phyloP scores from a whole-genome alignment of 2,113 vertebrate genomes.

The Carlito syrichta region DNA sequence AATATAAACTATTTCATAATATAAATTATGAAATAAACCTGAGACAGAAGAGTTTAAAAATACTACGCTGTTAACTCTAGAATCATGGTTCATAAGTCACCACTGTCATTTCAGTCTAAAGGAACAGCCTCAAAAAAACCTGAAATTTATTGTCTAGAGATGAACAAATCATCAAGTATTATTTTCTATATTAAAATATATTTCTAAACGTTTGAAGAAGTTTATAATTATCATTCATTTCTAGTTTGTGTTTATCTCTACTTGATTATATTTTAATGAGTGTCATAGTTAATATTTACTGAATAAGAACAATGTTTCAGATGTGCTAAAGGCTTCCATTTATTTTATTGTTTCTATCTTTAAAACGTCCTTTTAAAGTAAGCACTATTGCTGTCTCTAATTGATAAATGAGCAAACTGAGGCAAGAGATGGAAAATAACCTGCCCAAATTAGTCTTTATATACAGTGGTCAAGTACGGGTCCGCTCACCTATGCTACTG shows the following conservation, averaged over 20 bases:
- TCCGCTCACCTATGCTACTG: neutral
- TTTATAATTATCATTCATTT: neutral
- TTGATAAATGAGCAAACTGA: neutral
- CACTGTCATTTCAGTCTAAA: neutral
- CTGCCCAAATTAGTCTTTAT: neutral
- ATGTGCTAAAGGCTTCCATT: neutral
- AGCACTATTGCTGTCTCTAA: neutral
- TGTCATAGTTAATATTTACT: neutral
- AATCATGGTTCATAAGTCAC: neutral
- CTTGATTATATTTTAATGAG: neutral
- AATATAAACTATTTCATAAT: neutral
- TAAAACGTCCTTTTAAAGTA: neutral
- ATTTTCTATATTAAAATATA: neutral
- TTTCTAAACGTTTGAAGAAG: neutral
- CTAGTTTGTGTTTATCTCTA: neutral
- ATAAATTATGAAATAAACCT: neutral
- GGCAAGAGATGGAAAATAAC: neutral
- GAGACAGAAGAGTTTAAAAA: neutral
- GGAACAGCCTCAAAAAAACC: neutral
- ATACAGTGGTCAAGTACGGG: no score
- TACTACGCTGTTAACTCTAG: neutral
- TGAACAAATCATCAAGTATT: neutral
- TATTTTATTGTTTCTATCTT: neutral
- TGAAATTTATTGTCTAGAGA: neutral
- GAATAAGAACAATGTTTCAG: neutral